Conservation (phyloP, 2,888 invertebrate species). For the Hermaeophaga mercurialis region DNA sequence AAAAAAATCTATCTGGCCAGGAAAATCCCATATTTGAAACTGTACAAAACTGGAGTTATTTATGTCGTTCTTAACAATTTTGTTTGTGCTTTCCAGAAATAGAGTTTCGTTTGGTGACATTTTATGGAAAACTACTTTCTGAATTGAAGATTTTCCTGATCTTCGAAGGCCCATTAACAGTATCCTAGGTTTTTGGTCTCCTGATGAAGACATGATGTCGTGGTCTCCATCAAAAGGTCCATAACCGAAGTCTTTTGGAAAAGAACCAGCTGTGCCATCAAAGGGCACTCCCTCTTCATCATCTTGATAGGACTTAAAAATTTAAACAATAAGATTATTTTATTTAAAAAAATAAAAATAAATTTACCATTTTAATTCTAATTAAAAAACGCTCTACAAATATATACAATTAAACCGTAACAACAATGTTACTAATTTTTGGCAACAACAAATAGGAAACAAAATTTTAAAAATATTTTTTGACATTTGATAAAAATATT, state of each 20-base stretch:
- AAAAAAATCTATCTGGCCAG: conserved; percentile 98
- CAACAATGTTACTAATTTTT: conserved; percentile 1
- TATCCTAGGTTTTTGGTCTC: conserved; percentile 90
- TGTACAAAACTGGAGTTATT: conserved; percentile 97
- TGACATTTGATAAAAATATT: conserved; percentile 9
- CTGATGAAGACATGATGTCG: conserved; percentile 67
- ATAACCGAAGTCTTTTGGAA: conserved; percentile 93
- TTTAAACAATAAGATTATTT: neutral
- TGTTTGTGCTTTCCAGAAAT: conserved; percentile 97
- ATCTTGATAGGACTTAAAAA: conserved; percentile 53
- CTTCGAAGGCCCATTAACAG: conserved; percentile 93
- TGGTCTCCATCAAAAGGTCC: conserved; percentile 85
- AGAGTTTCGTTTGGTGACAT: conserved; percentile 99
- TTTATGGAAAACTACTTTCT: conserved; percentile 99
- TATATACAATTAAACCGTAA: neutral
- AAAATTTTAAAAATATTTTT: conserved; percentile 6
- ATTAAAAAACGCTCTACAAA: neutral
- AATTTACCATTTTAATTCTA: conserved; percentile 11
- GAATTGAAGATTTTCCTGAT: conserved; percentile 98
- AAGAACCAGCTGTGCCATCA: conserved; percentile 67
- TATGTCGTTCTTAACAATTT: conserved; percentile 98
- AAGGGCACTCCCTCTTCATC: conserved; percentile 57
- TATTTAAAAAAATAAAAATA: neutral
- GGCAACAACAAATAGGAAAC: conserved; percentile 1
- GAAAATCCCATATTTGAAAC: conserved; percentile 99